Percentiles rank a stretch among this genome's conserved stretches.
phyloP scores from a whole-genome alignment of 2,797 vertebrate species.

The Pangasius macronema region DNA sequence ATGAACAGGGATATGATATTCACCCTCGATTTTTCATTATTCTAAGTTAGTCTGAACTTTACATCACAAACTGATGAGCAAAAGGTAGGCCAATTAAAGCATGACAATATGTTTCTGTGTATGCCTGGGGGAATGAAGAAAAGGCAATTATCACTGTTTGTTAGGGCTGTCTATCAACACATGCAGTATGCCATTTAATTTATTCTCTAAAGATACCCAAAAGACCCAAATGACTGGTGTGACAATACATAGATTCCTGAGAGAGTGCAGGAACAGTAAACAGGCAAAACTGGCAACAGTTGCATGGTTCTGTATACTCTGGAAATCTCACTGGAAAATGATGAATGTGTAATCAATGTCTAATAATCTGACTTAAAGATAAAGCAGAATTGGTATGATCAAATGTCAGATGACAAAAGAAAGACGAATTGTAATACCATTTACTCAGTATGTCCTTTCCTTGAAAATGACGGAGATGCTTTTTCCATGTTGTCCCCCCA shows the following conservation, averaged over 20 bases:
- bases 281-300: not conserved
- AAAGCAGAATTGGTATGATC: not conserved
- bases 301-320: not conserved
- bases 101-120: not conserved
- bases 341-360: not conserved
- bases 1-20: not conserved
- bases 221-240: not conserved
- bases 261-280: constrained; percentile 2
- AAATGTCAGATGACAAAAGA: not conserved
- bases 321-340: not conserved
- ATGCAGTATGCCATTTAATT: not conserved
- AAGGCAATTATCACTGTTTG: constrained; percentile 15
- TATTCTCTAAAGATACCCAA: constrained; percentile 11
- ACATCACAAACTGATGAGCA: no score
- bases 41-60: not conserved
- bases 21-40: not conserved
- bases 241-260: not conserved
- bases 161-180: not conserved
- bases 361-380: not conserved
- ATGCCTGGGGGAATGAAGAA: not conserved
- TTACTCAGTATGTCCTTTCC: no score
- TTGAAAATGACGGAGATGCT: no score
- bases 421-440: not conserved
- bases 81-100: not conserved
- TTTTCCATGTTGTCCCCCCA: no score